phyloP scores from a whole-genome alignment of 2,113 vertebrate genomes.

The Campylomormyrus tamandua region DNA sequence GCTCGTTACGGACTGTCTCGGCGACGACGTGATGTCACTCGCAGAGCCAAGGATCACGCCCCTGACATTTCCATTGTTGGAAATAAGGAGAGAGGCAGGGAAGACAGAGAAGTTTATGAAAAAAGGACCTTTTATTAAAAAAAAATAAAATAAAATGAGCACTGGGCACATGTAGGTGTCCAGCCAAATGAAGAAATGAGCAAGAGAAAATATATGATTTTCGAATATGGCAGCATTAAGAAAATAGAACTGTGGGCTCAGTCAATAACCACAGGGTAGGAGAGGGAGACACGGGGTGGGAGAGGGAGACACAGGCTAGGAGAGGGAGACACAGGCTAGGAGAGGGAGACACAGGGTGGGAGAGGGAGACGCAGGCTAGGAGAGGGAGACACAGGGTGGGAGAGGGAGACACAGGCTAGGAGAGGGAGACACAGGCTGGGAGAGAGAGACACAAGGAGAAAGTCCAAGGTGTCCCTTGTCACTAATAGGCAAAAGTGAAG shows the following conservation, averaged over 20 bases:
- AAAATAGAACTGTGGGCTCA: not conserved
- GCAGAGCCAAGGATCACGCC: not conserved
- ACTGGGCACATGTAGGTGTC: not conserved
- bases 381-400: too few relatives aligned
- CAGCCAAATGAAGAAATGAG: not conserved
- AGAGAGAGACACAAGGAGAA: not conserved
- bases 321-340: too few relatives aligned
- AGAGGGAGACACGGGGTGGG: not conserved
- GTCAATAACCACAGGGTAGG: not conserved
- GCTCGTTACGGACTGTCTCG: not conserved
- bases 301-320: too few relatives aligned
- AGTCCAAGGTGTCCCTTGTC: not conserved
- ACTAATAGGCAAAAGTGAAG: not conserved
- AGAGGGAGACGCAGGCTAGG: too few relatives aligned
- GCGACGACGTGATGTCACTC: not conserved
- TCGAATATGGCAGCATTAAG: not conserved
- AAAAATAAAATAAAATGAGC: not conserved
- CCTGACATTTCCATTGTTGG: not conserved
- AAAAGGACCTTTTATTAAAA: conserved; percentile 7
- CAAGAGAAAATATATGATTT: not conserved
- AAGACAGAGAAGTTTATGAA: not conserved
- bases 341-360: too few relatives aligned
- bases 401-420: too few relatives aligned
- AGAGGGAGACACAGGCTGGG: too few relatives aligned
- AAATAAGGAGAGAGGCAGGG: not conserved